Evolutionary conservation across 2,113 vertebrate genomes (phyloP).

Genomic region (Mus spicilegus): DNA sequence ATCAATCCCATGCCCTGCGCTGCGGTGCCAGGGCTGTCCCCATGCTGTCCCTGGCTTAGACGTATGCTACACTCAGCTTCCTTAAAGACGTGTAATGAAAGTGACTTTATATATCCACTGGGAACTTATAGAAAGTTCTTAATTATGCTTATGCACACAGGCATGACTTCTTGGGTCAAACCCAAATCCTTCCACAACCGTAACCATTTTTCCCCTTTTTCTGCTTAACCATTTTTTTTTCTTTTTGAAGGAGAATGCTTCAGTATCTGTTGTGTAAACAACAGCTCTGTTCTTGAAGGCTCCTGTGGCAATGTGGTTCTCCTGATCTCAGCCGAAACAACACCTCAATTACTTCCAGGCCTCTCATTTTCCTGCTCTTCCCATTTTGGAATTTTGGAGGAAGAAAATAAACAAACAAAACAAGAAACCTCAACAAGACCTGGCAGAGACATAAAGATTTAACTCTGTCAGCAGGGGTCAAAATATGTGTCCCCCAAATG

Average conservation of each 20-base stretch:
- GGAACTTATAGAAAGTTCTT: conserved; percentile 6
- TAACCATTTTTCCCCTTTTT: background rate
- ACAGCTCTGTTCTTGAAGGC: background rate
- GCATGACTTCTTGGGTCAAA: background rate
- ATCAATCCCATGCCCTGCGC: background rate
- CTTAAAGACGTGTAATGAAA: background rate
- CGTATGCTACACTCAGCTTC: background rate
- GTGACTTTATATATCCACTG: background rate
- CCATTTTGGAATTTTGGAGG: background rate
- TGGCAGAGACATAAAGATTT: background rate
- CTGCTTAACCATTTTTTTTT: background rate
- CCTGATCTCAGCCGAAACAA: background rate
- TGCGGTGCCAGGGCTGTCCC: background rate
- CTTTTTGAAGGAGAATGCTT: background rate
- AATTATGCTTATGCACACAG: background rate
- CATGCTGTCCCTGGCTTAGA: background rate
- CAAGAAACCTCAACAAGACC: background rate
- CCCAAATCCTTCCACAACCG: conserved; percentile 25
- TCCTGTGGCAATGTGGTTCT: background rate
- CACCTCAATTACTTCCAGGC: background rate
- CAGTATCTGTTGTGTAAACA: background rate
- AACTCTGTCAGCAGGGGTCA: background rate
- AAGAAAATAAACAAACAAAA: background rate
- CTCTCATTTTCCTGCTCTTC: background rate
- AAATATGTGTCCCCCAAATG: background rate